Evolutionary conservation across 2,113 vertebrate genomes (phyloP).

Genomic region (Chamaea fasciata): DNA sequence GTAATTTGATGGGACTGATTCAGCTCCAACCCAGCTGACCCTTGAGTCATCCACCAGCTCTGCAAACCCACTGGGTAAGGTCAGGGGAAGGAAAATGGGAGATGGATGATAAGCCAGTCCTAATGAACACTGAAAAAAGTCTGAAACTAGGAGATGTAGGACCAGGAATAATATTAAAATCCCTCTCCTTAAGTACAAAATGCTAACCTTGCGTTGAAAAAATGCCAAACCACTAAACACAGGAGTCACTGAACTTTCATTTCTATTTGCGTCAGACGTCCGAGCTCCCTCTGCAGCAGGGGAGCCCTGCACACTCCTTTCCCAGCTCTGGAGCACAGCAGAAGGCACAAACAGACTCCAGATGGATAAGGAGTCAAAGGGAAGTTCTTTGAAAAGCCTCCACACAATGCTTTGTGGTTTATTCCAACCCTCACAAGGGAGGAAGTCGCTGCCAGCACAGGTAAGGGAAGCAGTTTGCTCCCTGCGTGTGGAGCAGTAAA

Average conservation of each 20-base stretch:
- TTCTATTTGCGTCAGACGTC: background rate
- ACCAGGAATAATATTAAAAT: background rate
- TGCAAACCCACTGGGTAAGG: background rate
- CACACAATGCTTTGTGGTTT: background rate
- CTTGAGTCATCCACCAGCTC: background rate
- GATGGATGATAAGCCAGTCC: background rate
- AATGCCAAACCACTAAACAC: slow-evolving; percentile 37
- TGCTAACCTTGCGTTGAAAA: background rate
- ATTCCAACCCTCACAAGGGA: background rate
- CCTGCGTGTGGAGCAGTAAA: background rate
- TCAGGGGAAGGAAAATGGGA: background rate
- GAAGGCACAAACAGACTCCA: background rate
- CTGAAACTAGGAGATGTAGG: background rate
- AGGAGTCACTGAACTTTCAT: background rate
- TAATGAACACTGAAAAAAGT: background rate
- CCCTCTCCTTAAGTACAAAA: background rate
- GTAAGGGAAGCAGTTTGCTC: background rate
- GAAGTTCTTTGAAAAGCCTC: background rate
- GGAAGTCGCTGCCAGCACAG: background rate
- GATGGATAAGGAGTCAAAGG: background rate
- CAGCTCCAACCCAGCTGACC: background rate
- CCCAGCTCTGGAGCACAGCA: background rate
- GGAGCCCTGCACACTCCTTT: background rate
- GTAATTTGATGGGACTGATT: background rate
- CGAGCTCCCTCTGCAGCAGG: background rate